Conservation (phyloP, 2,888 invertebrate species). For the Auanema sp. region DNA sequence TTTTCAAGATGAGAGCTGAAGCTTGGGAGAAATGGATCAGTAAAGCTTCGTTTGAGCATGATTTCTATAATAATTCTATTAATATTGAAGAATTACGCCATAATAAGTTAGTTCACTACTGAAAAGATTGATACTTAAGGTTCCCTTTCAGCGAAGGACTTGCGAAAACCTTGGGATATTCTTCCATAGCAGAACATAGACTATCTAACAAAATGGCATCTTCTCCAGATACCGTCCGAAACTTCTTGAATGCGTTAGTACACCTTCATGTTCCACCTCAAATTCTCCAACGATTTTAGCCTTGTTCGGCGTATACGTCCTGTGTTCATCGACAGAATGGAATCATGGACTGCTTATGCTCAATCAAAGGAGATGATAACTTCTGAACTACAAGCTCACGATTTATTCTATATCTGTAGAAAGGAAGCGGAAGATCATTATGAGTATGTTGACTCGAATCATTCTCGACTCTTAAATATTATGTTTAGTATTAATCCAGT, state of each 20-base stretch:
- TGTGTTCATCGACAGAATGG: constrained; percentile 58
- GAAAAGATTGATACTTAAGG: neutral
- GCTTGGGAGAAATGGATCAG: constrained; percentile 60
- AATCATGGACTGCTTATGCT: constrained; percentile 56
- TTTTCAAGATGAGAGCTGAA: constrained; percentile 33
- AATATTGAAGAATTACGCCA: constrained; percentile 62
- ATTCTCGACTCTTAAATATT: neutral
- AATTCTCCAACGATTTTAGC: constrained; percentile 28
- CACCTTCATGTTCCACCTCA: neutral
- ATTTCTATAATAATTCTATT: constrained; percentile 61
- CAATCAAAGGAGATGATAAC: constrained; percentile 46
- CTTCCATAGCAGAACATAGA: constrained; percentile 57
- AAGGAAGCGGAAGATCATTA: constrained; percentile 60
- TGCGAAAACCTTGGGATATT: constrained; percentile 58
- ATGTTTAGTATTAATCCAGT: constrained; percentile 51
- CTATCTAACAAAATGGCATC: constrained; percentile 62
- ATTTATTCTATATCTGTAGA: constrained; percentile 60
- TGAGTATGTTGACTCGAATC: constrained; percentile 34
- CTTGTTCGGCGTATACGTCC: constrained; percentile 55
- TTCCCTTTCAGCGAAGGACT: constrained; percentile 51
- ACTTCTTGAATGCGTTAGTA: constrained; percentile 55
- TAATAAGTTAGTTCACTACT: constrained; percentile 42
- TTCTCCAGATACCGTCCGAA: constrained; percentile 58
- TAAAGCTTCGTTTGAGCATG: constrained; percentile 49
- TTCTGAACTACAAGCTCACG: constrained; percentile 44